Percentiles rank a stretch among this genome's conserved stretches.
Conservation (phyloP, 2,113 vertebrate species). For the Nibea coibor region DNA sequence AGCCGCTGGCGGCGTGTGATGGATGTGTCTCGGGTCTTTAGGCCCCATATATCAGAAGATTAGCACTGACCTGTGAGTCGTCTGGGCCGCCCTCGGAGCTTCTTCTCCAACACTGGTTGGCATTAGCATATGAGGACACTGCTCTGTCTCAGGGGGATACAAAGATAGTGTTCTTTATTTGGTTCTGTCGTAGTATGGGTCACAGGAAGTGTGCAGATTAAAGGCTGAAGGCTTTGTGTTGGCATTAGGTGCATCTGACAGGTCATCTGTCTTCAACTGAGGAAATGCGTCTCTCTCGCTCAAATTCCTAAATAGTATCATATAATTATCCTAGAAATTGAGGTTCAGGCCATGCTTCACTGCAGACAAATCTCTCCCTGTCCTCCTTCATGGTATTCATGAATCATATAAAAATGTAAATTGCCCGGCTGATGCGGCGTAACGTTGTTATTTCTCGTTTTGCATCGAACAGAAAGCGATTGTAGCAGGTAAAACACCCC, state of each 20-base stretch:
- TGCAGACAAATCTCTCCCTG: slow-evolving; percentile 42
- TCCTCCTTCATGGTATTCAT: slow-evolving; percentile 48
- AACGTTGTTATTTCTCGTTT: slow-evolving; percentile 60
- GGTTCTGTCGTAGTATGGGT: slow-evolving; percentile 65
- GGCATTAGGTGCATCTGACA: slow-evolving; percentile 74
- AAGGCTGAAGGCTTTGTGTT: slow-evolving; percentile 71
- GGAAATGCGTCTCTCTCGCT: slow-evolving; percentile 48
- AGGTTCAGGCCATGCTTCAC: slow-evolving; percentile 56
- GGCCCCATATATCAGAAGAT: slow-evolving; percentile 85
- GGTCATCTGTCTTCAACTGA: slow-evolving; percentile 72
- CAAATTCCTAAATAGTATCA: slow-evolving; percentile 73
- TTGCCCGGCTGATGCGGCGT: slow-evolving; percentile 52
- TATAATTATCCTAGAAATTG: slow-evolving; percentile 74
- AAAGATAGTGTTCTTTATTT: slow-evolving; percentile 79
- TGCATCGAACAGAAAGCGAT: slow-evolving; percentile 38
- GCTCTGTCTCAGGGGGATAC: slow-evolving; percentile 73
- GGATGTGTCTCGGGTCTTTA: slow-evolving; percentile 80
- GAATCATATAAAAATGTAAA: slow-evolving; percentile 80
- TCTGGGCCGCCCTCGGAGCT: slow-evolving; percentile 77
- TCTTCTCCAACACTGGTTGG: slow-evolving; percentile 67
- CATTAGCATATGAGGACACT: slow-evolving; percentile 82
- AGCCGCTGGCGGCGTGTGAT: slow-evolving; percentile 76
- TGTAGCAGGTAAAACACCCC: slow-evolving; percentile 36
- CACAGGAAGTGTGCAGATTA: slow-evolving; percentile 77
- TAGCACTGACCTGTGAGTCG: slow-evolving; percentile 83